These are phyloP conservation scores for Panthera uncia DNA, from an alignment of 2,113 vertebrate species.

Conservation along the genomic window DNA sequence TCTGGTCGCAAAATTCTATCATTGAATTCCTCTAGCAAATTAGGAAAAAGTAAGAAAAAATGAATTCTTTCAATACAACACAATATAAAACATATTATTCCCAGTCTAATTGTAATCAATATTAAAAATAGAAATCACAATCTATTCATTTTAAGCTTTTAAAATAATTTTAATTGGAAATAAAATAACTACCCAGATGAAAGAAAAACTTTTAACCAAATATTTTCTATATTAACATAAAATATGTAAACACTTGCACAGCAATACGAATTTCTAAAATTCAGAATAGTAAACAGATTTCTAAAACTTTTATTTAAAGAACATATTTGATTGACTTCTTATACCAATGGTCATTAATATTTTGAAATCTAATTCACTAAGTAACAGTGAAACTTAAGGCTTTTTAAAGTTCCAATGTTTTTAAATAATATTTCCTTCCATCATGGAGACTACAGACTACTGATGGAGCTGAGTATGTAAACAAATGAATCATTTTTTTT, in stretches of 20 bases:
- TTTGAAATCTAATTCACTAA: constrained; percentile 37
- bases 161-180: constrained; percentile 14
- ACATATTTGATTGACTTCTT: constrained; percentile 10
- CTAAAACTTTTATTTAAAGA: constrained; percentile 27
- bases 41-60: constrained; percentile 60
- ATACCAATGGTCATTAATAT: neutral
- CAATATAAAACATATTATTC: neutral
- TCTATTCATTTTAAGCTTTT: constrained; percentile 48
- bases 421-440: constrained; percentile 35
- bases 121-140: constrained; percentile 24
- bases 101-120: neutral
- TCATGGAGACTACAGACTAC: neutral
- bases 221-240: constrained; percentile 28
- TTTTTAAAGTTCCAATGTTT: neutral
- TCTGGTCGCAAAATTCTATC: constrained; percentile 95
- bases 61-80: constrained; percentile 27
- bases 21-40: constrained; percentile 95
- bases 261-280: constrained; percentile 25
- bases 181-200: constrained; percentile 29
- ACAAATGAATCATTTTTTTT: neutral
- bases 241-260: neutral
- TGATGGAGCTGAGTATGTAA: neutral
- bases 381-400: constrained; percentile 9
- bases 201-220: constrained; percentile 27
- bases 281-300: neutral